Base-by-base conservation (phyloP, 2,888 invertebrate genomes). In the Eupithecia abbreviata region DNA sequence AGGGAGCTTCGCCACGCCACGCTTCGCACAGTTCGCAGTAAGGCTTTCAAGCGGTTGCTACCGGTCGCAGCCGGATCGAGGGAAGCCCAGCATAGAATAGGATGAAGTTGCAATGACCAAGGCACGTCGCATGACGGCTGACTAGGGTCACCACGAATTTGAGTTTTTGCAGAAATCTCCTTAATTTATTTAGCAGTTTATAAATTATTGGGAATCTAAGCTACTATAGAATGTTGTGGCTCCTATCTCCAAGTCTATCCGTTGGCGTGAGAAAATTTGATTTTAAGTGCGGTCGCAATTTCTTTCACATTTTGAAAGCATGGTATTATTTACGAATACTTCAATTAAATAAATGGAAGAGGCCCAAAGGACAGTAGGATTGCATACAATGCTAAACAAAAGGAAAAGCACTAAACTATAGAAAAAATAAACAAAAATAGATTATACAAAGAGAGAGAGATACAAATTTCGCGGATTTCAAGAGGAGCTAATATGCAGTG, bases 11-110 rank as follows among this genome's bases (percentile, higher is more conserved):
- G 73, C 51, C 2, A 9, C 45, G 73, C 51, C 2, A 9, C 9
- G 47, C 9, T 9, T 12, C 49, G 49, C 13, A 41, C 41, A 65
- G 13, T 41, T 41, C 79, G 80, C 12, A n/a, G 10, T 66, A 66
- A 86, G 87, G 87, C 87, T 87, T 85, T 84, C 73, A 73, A 81
- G 78, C 85, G 81, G 86, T 81, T 84, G 68, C 10, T 79, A 75
- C 87, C 82, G 84, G 87, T 84, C 85, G 7, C 5, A 75, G 75
- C 84, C 85, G 82, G 87, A 84, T 85, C 49, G 69, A 74, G 81
- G 85, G 84, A 84, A 84, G 74, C 72, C 81, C 72, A 75, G n/a
- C 68, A 68, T 47, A 68, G 68, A 45, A n/a, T 68, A 18, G 2
- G 4, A 2, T 4, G 18, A 10, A 68, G 68, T 68, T 45, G 18